Evolutionary conservation across 1,140 invertebrate species (phyloP).

Genomic region (Drosophila navojoa): DNA sequence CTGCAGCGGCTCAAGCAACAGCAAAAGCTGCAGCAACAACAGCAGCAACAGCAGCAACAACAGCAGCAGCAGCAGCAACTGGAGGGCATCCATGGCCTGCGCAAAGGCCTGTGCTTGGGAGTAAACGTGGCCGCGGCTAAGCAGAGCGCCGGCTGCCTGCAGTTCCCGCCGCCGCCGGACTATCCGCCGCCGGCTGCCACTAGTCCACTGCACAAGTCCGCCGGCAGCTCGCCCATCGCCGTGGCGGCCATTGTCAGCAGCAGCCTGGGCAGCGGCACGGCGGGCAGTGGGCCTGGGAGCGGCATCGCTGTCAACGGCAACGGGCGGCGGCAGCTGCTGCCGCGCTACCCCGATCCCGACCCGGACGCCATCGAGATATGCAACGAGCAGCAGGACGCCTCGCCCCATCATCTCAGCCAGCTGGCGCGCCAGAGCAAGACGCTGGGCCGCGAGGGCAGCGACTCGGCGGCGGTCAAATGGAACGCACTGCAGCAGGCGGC

Average conservation of each 20-base stretch:
- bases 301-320: conserved; percentile 22
- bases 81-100: conserved; percentile 36
- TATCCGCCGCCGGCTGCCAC: conserved; percentile 59
- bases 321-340: conserved; percentile 46
- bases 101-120: conserved; percentile 4
- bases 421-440: conserved; percentile 59
- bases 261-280: conserved; percentile 7
- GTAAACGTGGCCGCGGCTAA: conserved; percentile 18
- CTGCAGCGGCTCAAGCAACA: conserved; percentile 69
- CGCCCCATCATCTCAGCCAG: conserved; percentile 46
- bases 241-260: conserved; percentile 34
- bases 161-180: conserved; percentile 74
- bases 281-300: neutral
- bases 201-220: conserved; percentile 37
- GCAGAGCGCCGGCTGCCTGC: conserved; percentile 49
- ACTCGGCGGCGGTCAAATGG: conserved; percentile 30
- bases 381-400: conserved; percentile 58
- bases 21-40: conserved; percentile 50
- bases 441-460: conserved; percentile 45
- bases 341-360: conserved; percentile 76
- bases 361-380: conserved; percentile 80
- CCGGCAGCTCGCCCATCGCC: conserved; percentile 33
- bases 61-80: conserved; percentile 22
- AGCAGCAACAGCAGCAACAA: conserved; percentile 54
- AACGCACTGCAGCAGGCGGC: conserved; percentile 42